Conservation (phyloP, 1,140 invertebrate genomes). For the Drosophila teissieri region DNA sequence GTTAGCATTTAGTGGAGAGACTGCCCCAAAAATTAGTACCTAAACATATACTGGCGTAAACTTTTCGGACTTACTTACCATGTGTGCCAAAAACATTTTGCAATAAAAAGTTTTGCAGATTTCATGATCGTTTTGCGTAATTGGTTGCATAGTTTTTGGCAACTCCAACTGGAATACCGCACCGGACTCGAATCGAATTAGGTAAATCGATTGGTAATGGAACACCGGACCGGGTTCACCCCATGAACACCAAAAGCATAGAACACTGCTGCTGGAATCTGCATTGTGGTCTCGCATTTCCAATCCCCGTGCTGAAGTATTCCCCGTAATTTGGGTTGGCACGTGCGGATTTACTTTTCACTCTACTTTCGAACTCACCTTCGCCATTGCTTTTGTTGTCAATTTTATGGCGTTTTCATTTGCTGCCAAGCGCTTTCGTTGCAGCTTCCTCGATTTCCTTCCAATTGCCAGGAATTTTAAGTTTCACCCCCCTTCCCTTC, state of each 20-base stretch:
- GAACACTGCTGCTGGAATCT: constrained; percentile 29
- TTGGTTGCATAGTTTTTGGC: constrained; percentile 38
- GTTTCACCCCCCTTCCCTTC: neutral
- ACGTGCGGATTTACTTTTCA: constrained; percentile 54
- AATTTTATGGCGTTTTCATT: constrained; percentile 50
- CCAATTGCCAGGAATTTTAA: constrained; percentile 47
- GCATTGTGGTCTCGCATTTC: constrained; percentile 39
- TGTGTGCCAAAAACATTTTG: neutral
- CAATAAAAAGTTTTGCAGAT: neutral
- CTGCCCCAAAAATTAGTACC: neutral
- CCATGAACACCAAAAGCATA: constrained; percentile 7
- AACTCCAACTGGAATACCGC: constrained; percentile 1
- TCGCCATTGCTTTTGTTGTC: constrained; percentile 51
- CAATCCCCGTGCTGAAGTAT: constrained; percentile 2
- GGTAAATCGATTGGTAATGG: constrained; percentile 41
- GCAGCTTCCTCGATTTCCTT: constrained; percentile 25
- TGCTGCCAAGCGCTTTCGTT: constrained; percentile 36
- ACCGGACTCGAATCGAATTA: constrained; percentile 19
- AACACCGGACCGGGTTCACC: constrained; percentile 1
- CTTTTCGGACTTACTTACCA: neutral
- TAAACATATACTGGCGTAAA: neutral
- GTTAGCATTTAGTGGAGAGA: neutral
- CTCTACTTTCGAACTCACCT: constrained; percentile 46
- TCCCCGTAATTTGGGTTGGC: constrained; percentile 39
- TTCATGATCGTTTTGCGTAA: constrained; percentile 19